A percentile compares a stretch with the other conserved stretches of the same genome.
These are phyloP conservation scores for Autographa gamma DNA, from an alignment of 2,888 invertebrate species.

Conservation along the genomic window DNA sequence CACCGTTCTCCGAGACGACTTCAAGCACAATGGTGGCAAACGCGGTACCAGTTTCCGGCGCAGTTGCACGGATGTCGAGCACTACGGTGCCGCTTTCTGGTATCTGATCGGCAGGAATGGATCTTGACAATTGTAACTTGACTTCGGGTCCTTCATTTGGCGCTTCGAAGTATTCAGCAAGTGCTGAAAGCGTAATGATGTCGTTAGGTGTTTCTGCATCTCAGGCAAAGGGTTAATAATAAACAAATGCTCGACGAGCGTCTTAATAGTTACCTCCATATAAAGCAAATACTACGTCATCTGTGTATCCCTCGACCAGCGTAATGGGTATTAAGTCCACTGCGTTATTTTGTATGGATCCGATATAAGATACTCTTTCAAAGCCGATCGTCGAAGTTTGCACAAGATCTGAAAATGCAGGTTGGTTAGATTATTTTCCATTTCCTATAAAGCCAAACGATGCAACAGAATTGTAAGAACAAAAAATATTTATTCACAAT, in stretches of 20 bases:
- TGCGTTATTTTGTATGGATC: constrained; percentile 33
- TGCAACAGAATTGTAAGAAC: neutral
- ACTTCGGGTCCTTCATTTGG: constrained; percentile 33
- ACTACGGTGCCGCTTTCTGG: constrained; percentile 58
- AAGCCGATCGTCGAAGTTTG: constrained; percentile 33
- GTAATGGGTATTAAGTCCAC: constrained; percentile 53
- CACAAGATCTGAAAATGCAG: constrained; percentile 14
- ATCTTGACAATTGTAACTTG: constrained; percentile 29
- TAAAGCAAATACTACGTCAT: constrained; percentile 50
- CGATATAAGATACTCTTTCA: constrained; percentile 39
- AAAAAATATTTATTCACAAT: neutral
- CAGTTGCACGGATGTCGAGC: constrained; percentile 60
- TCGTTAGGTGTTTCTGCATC: neutral
- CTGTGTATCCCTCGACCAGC: constrained; percentile 56
- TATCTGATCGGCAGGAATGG: constrained; percentile 59
- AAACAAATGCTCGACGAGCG: neutral
- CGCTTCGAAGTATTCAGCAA: constrained; percentile 42
- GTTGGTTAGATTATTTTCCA: neutral
- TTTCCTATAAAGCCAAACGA: neutral
- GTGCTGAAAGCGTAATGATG: constrained; percentile 37
- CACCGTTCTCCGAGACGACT: constrained; percentile 35
- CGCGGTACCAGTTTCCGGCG: constrained; percentile 53
- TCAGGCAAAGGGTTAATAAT: neutral
- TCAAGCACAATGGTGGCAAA: constrained; percentile 63
- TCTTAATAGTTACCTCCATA: constrained; percentile 26